Evolutionary conservation across 1,140 invertebrate species (phyloP).

Genomic region (Druon quercuslanigerum): DNA sequence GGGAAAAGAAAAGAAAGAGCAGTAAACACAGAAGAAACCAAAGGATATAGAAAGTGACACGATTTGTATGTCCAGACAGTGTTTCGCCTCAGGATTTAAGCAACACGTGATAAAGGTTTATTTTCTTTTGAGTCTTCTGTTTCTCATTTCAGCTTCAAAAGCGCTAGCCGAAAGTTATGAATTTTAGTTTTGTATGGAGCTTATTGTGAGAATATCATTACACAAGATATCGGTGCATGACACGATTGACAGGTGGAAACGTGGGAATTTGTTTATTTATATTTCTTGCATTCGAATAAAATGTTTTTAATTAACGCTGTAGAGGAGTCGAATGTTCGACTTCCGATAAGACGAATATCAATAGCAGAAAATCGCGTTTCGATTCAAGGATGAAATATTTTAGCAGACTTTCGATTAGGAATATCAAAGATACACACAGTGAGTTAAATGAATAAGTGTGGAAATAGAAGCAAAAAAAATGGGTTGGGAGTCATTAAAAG

Average conservation of each 20-base stretch:
- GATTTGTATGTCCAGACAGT: constrained; percentile 18
- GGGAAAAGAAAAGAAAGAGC: not conserved
- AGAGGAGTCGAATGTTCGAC: not conserved
- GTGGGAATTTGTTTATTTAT: not conserved
- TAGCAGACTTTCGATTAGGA: not conserved
- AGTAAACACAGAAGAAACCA: constrained; percentile 8
- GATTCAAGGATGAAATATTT: not conserved
- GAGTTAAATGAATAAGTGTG: not conserved
- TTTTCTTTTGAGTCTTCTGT: constrained; percentile 2
- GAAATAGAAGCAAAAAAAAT: constrained; percentile 4
- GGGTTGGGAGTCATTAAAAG: constrained; percentile 58
- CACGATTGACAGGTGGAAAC: not conserved
- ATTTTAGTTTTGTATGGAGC: not conserved
- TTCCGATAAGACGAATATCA: not conserved
- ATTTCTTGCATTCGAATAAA: not conserved
- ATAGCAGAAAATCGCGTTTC: not conserved
- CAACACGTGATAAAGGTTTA: constrained; percentile 4
- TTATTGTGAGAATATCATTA: not conserved
- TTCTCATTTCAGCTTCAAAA: not conserved
- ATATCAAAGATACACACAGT: not conserved
- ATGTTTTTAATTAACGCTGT: not conserved
- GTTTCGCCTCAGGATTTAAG: not conserved
- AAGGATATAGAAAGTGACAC: not conserved
- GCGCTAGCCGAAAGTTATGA: not conserved
- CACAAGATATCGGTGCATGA: not conserved